Percentiles rank a stretch among this genome's conserved stretches.
phyloP scores from a whole-genome alignment of 2,797 vertebrate species.

The Kryptolebias ocellatus region DNA sequence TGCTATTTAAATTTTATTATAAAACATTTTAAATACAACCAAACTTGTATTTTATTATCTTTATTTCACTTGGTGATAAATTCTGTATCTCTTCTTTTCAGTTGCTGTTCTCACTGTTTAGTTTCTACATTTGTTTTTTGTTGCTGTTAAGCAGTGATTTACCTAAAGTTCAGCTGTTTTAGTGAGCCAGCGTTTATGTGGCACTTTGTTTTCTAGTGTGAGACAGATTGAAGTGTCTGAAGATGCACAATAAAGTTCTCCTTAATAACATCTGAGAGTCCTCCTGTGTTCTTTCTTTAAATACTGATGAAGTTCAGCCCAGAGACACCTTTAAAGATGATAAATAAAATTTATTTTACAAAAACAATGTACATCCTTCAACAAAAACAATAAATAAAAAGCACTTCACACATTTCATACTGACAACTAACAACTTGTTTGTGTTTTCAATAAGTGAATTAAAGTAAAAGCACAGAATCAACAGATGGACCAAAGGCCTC shows the following conservation, averaged over 20 bases:
- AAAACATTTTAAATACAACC: too few relatives aligned
- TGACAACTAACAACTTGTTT: background rate
- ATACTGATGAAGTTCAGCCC: background rate
- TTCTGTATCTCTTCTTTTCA: background rate
- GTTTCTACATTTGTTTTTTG: slow-evolving; percentile 20
- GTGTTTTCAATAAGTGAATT: background rate
- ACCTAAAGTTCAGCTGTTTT: slow-evolving; percentile 19
- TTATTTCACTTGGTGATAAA: background rate
- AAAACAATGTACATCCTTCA: slow-evolving; percentile 46
- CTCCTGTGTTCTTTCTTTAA: background rate
- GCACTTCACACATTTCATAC: slow-evolving; percentile 8
- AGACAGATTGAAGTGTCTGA: background rate
- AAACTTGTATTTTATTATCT: too few relatives aligned
- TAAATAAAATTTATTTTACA: slow-evolving; percentile 67
- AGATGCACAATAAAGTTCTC: slow-evolving; percentile 40
- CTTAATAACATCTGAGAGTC: background rate
- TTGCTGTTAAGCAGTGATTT: slow-evolving; percentile 12
- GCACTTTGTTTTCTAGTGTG: slow-evolving; percentile 17
- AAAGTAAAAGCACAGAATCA: slow-evolving; percentile 10
- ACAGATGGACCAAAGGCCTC: background rate
- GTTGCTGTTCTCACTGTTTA: slow-evolving; percentile 17
- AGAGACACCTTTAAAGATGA: background rate
- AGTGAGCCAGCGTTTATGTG: background rate
- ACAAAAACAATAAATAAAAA: slow-evolving; percentile 72
- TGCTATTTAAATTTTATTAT: too few relatives aligned